Evolutionary conservation across 2,797 vertebrate species (phyloP).

Genomic region (Rhinoraja longicauda): DNA sequence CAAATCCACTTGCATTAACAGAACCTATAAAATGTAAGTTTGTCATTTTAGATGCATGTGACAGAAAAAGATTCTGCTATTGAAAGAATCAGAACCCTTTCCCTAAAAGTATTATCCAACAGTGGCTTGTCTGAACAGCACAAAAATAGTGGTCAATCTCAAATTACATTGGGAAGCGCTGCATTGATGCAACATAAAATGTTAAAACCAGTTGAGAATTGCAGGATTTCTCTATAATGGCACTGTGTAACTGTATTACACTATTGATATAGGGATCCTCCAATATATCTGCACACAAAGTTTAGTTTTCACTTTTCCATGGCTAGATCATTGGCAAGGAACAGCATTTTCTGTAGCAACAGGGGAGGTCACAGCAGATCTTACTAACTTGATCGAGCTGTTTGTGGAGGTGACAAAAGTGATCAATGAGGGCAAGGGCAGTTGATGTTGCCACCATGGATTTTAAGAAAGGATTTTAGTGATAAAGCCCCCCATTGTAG

Average conservation of each 20-base stretch:
- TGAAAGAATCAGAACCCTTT: slow-evolving; percentile 4
- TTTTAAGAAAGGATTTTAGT: too few relatives aligned
- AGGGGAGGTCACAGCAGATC: too few relatives aligned
- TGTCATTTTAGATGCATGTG: not conserved
- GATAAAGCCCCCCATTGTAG: too few relatives aligned
- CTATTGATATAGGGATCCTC: not conserved
- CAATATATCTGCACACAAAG: not conserved
- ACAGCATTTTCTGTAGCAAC: too few relatives aligned
- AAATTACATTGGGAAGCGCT: not conserved
- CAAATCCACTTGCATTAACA: not conserved
- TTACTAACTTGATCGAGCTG: too few relatives aligned
- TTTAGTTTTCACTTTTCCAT: not conserved
- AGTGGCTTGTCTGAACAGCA: not conserved
- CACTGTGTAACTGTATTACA: not conserved
- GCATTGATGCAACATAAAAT: not conserved
- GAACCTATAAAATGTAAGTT: not conserved
- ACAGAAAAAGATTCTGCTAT: not conserved
- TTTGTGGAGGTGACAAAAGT: too few relatives aligned
- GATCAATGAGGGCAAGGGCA: too few relatives aligned
- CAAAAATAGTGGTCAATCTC: not conserved
- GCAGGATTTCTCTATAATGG: not conserved
- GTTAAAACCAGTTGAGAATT: not conserved
- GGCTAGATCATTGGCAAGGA: too few relatives aligned
- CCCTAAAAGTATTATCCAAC: not conserved
- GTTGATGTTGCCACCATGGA: too few relatives aligned